A percentile compares a stretch with the other conserved stretches of the same genome.
Evolutionary conservation across 2,888 invertebrate species (phyloP).

Genomic region (Aphodius sticticus): DNA sequence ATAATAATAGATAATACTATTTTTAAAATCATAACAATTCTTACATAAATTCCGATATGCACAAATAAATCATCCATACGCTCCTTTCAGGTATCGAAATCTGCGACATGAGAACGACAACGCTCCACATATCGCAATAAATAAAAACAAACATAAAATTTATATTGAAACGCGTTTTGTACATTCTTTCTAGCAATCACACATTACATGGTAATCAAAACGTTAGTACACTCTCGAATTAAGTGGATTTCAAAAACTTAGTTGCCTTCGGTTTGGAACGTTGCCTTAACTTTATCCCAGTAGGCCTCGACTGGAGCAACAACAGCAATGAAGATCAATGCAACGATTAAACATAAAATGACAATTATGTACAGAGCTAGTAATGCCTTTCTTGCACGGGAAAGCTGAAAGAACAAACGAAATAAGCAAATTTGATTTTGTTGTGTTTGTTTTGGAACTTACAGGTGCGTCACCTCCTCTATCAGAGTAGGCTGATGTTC

Average conservation of each 20-base stretch:
- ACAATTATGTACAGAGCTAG: constrained; percentile 81
- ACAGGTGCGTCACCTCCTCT: constrained; percentile 82
- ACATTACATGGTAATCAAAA: background rate
- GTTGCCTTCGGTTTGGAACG: constrained; percentile 29
- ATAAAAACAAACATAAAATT: background rate
- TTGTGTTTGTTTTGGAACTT: constrained; percentile 52
- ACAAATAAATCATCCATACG: background rate
- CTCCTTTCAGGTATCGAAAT: background rate
- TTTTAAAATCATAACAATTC: background rate
- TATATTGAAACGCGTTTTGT: background rate
- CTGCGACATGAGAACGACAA: background rate
- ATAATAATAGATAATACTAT: background rate
- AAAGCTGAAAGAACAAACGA: constrained; percentile 69
- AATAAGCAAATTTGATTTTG: background rate
- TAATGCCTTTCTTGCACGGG: constrained; percentile 77
- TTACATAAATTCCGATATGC: background rate
- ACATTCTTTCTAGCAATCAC: background rate
- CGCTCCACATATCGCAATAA: background rate
- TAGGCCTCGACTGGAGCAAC: constrained; percentile 77
- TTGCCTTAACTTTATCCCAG: constrained; percentile 56
- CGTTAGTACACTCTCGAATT: background rate
- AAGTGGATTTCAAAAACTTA: constrained; percentile 9
- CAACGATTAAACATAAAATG: constrained; percentile 72
- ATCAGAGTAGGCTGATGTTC: constrained; percentile 70
- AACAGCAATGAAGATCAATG: constrained; percentile 77